Conservation (phyloP, 2,888 invertebrate species). For the Nephrotoma flavescens region DNA sequence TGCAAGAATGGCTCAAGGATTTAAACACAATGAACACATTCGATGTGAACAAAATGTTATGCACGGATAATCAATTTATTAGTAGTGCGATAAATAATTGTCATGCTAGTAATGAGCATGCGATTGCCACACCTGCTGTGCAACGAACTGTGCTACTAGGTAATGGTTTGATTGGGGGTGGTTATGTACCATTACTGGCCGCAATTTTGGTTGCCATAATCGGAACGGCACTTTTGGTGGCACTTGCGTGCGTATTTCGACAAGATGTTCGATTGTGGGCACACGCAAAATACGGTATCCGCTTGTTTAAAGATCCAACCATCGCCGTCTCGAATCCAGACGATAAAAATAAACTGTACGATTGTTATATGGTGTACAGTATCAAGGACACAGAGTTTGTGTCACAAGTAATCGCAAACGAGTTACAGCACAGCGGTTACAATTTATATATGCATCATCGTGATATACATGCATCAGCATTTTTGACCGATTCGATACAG, state of each 20-base stretch:
- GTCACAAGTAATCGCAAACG: slow-evolving; percentile 51
- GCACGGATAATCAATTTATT: slow-evolving; percentile 28
- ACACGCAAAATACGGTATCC: slow-evolving; percentile 62
- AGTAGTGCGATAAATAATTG: slow-evolving; percentile 10
- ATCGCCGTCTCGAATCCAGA: slow-evolving; percentile 3
- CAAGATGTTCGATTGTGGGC: slow-evolving; percentile 69
- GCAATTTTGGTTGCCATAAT: slow-evolving; percentile 58
- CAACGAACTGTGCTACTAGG: slow-evolving; percentile 22
- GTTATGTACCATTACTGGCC: slow-evolving; percentile 59
- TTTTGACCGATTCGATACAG: slow-evolving; percentile 31
- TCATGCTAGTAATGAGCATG: slow-evolving; percentile 17
- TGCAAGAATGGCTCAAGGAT: slow-evolving; percentile 54
- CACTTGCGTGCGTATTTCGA: slow-evolving; percentile 59
- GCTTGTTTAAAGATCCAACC: slow-evolving; percentile 43
- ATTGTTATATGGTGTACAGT: slow-evolving; percentile 79
- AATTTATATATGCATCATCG: slow-evolving; percentile 52
- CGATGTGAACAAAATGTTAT: slow-evolving; percentile 34
- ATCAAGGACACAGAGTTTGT: slow-evolving; percentile 61
- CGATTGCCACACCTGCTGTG: slow-evolving; percentile 39
- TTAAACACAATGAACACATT: slow-evolving; percentile 42
- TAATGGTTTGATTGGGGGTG: slow-evolving; percentile 36
- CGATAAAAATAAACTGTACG: slow-evolving; percentile 53
- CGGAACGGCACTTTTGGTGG: slow-evolving; percentile 52
- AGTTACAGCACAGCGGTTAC: slow-evolving; percentile 51
- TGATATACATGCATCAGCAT: slow-evolving; percentile 35